Evolutionary conservation across 2,113 vertebrate genomes (phyloP), one percentile per base, ranked within the genome.

Genomic region (Eidolon helvum): DNA sequence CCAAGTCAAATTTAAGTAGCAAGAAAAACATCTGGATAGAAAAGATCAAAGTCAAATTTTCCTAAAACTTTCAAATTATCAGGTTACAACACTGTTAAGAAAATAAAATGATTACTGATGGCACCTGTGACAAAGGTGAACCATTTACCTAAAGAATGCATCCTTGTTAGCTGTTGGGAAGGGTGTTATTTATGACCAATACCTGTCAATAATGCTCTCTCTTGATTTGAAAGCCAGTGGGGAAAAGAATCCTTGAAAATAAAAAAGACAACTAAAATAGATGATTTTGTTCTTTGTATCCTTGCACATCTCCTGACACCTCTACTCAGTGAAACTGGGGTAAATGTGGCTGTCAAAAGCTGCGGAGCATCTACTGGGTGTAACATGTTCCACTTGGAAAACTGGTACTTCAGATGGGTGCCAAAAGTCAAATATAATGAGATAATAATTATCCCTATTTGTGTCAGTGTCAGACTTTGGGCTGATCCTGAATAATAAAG

Each of bases 401-500:
- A 79, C 80, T 93, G 59, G 69, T 68, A 28, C 88, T 91, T 90
- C 48, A 86, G 4, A 57, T 91, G 63, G 38, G 33, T 90, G 55
- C 87, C 79, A 84, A 79, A 96, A 90, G 69, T 82, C 84, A 92
- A 28, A 50, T 94, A 84, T 90, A 87, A 96, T 91, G 55, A 96
- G 90, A 55, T 86, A 38, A 72, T 90, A 79, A 92, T 95, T 94
- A 96, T 87, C 65, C 79, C 87, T 75, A 33, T 72, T 43, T 80
- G 43, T 97, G 80, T 94, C 30, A 15, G 61, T 92, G 61, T 97
- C 90, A 82, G 75, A 66, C 91, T 90, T 84, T 63, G 63, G 80
- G 63, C 87, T 80, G 57, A 89, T 84, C 85, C 57, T 87, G 89
- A 97, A 89, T 93, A 97, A 97, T 97, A 90, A 97, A 96, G 94